Evolutionary conservation across 1,140 invertebrate genomes (phyloP).

Genomic region (Drosophila tsacasi): DNA sequence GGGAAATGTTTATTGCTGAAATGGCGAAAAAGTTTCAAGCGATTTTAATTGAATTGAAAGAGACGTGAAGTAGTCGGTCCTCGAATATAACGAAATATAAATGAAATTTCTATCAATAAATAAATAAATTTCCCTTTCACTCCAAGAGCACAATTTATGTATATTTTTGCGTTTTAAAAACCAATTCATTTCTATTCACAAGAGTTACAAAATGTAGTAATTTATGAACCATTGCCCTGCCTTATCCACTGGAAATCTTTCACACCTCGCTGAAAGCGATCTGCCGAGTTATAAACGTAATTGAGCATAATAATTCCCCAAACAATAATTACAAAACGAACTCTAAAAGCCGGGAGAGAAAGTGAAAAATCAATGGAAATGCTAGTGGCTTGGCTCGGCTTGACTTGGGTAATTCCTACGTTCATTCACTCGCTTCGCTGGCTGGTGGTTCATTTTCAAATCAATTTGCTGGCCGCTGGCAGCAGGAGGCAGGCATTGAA

Average conservation of each 20-base stretch:
- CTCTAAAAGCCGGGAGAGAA: conserved; percentile 48
- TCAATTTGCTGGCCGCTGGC: conserved; percentile 55
- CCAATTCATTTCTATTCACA: background rate
- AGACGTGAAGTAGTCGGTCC: background rate
- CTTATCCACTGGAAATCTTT: conserved; percentile 14
- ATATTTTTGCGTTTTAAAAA: background rate
- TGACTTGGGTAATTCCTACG: conserved; percentile 35
- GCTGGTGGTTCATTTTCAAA: conserved; percentile 53
- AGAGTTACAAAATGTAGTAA: conserved; percentile 1
- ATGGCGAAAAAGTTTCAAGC: conserved; percentile 24
- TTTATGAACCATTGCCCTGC: conserved; percentile 1
- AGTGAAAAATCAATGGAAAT: conserved; percentile 72
- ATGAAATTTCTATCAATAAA: background rate
- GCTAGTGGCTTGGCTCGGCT: background rate
- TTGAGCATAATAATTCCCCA: conserved; percentile 61
- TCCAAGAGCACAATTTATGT: background rate
- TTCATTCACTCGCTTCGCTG: conserved; percentile 29
- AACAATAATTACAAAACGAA: conserved; percentile 61
- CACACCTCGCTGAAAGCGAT: conserved; percentile 26
- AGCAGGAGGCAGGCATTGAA: conserved; percentile 60
- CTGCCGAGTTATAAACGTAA: conserved; percentile 51
- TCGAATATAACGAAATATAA: background rate
- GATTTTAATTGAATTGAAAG: conserved; percentile 25
- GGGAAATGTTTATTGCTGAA: conserved; percentile 31
- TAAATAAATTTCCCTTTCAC: background rate